These are phyloP conservation scores for Origma solitaria DNA, from an alignment of 2,113 vertebrate genomes.

Conservation along the genomic window DNA sequence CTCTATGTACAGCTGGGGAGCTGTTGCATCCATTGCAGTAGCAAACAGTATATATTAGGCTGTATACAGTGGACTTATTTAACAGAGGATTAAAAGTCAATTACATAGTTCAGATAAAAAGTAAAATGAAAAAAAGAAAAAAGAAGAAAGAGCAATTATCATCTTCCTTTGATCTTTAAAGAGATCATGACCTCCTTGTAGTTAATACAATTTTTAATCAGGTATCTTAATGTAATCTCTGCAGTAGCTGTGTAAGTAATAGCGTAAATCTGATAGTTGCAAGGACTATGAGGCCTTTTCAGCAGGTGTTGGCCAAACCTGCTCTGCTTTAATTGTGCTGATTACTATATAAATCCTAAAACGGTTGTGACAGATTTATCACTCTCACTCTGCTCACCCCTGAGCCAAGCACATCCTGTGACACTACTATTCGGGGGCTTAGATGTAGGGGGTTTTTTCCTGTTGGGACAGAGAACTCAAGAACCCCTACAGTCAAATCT, in stretches of 20 bases:
- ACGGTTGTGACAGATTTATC: not conserved
- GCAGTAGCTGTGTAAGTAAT: not conserved
- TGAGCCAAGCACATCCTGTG: not conserved
- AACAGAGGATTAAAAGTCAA: not conserved
- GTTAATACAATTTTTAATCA: not conserved
- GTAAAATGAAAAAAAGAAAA: not conserved
- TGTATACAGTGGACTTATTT: not conserved
- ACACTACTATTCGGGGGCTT: not conserved
- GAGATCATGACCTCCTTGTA: not conserved
- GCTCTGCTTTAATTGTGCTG: not conserved
- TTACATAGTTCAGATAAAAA: not conserved
- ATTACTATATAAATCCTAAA: not conserved
- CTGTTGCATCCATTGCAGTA: not conserved
- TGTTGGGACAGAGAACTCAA: not conserved
- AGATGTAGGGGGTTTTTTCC: not conserved
- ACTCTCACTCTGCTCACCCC: not conserved
- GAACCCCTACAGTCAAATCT: not conserved
- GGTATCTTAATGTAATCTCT: not conserved
- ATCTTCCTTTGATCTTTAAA: not conserved
- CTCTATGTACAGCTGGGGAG: not conserved
- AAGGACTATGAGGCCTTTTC: not conserved
- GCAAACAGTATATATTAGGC: not conserved
- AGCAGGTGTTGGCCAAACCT: not conserved
- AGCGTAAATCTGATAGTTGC: not conserved
- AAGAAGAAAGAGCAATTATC: not conserved